A percentile compares a stretch with the other conserved stretches of the same genome.
Evolutionary conservation across 2,888 invertebrate genomes (phyloP).

Genomic region (Junonia oenone): DNA sequence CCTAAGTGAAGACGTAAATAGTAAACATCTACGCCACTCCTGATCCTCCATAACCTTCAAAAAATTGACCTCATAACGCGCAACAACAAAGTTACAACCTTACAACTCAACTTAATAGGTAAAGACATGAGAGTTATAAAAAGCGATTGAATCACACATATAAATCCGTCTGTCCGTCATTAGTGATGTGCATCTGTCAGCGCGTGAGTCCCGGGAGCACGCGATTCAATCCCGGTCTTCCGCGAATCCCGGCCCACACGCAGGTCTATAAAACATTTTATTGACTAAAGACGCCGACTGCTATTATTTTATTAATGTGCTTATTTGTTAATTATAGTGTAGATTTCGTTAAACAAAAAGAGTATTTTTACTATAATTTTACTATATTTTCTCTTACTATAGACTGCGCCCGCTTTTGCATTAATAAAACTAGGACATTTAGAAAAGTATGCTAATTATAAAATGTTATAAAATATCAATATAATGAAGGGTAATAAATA

Average conservation of each 20-base stretch:
- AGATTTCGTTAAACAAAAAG: no score
- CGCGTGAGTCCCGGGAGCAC: constrained; percentile 15
- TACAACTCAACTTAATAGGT: background rate
- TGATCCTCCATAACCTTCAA: no score
- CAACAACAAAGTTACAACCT: background rate
- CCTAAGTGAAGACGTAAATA: no score
- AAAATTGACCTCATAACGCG: background rate
- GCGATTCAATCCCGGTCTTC: constrained; percentile 27
- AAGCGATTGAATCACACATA: background rate
- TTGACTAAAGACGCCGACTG: constrained; percentile 8
- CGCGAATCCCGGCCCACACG: constrained; percentile 26
- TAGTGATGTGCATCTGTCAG: constrained; percentile 18
- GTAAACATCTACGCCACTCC: no score
- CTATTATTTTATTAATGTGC: constrained; percentile 12
- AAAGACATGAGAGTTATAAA: background rate
- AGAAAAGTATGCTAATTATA: no score
- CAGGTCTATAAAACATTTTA: constrained; percentile 5
- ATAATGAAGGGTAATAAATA: no score
- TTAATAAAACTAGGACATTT: no score
- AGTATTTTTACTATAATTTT: no score
- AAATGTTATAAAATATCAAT: no score
- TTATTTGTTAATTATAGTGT: background rate
- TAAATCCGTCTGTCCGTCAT: constrained; percentile 1
- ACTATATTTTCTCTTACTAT: no score
- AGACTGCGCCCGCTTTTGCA: no score